These are phyloP conservation scores for Clistopyga incitator DNA, from an alignment of 2,888 invertebrate genomes.

Conservation along the genomic window DNA sequence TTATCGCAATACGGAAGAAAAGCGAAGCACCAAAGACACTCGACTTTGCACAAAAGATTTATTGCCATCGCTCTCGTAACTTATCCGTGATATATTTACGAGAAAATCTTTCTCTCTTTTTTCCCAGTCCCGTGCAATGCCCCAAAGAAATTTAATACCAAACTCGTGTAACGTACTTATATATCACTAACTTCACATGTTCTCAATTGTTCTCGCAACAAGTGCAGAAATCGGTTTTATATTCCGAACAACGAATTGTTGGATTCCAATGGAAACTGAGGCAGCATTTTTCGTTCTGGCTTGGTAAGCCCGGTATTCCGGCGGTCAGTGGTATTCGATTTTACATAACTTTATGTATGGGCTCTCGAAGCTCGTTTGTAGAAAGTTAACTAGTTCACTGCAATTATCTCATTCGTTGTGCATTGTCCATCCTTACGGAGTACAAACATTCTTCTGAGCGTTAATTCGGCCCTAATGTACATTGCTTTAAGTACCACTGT, in stretches of 20 bases:
- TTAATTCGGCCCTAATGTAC: not conserved
- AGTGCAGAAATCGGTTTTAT: not conserved
- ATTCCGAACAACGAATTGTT: constrained; percentile 22
- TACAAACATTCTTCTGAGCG: constrained; percentile 56
- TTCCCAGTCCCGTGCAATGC: not conserved
- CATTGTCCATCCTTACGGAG: constrained; percentile 58
- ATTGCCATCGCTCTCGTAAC: constrained; percentile 36
- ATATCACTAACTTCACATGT: not conserved
- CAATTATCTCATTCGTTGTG: constrained; percentile 48
- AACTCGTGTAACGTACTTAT: constrained; percentile 23
- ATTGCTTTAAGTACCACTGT: not conserved
- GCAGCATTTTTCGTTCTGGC: constrained; percentile 41
- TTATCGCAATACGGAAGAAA: constrained; percentile 56
- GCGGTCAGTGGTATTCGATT: constrained; percentile 49
- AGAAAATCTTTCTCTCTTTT: constrained; percentile 36
- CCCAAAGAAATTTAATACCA: constrained; percentile 31
- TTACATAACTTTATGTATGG: constrained; percentile 54
- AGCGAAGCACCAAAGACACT: not conserved
- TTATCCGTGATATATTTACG: constrained; percentile 31
- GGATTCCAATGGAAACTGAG: constrained; percentile 42
- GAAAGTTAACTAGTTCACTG: constrained; percentile 62
- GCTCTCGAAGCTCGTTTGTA: constrained; percentile 29
- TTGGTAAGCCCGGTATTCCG: constrained; percentile 44
- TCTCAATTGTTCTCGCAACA: constrained; percentile 18
- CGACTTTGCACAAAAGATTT: constrained; percentile 43